Evolutionary conservation across 2,888 invertebrate species (phyloP).

Genomic region (Macroteleia sp.): DNA sequence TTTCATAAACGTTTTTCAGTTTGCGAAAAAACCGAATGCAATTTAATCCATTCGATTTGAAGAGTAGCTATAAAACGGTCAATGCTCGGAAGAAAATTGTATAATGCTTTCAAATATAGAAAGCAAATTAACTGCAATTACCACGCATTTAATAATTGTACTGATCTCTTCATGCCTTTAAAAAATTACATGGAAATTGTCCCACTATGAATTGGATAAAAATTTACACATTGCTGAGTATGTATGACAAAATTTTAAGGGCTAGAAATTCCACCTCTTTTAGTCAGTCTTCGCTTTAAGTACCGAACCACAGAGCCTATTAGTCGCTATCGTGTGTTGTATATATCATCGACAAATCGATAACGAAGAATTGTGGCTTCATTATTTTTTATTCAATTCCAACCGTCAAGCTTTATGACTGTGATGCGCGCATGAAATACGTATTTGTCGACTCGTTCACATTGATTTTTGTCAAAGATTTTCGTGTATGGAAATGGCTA

Average conservation of each 20-base stretch:
- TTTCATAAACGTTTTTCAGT: slow-evolving; percentile 8
- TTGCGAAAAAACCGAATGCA: neutral
- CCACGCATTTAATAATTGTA: neutral
- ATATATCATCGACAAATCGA: slow-evolving; percentile 59
- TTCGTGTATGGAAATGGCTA: neutral
- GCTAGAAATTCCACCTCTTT: too few species aligned
- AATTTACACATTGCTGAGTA: too few species aligned
- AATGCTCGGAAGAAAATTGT: neutral
- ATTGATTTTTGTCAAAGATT: slow-evolving; percentile 3
- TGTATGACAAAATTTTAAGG: too few species aligned
- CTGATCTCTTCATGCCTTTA: too few species aligned
- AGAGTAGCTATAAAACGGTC: slow-evolving; percentile 5
- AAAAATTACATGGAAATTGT: too few species aligned
- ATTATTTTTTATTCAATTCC: slow-evolving; percentile 54
- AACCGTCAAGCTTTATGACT: slow-evolving; percentile 28
- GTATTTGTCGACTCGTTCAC: slow-evolving; percentile 21
- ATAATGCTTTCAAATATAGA: neutral
- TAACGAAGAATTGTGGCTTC: slow-evolving; percentile 59
- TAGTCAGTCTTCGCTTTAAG: slow-evolving; percentile 38
- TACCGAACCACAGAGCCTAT: slow-evolving; percentile 65
- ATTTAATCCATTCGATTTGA: slow-evolving; percentile 4
- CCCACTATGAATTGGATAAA: too few species aligned
- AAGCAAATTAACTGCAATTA: slow-evolving; percentile 9
- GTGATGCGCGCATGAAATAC: slow-evolving; percentile 24
- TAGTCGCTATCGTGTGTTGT: slow-evolving; percentile 55